Evolutionary conservation across 2,888 invertebrate species (phyloP).

Genomic region (Chorisops tibialis): DNA sequence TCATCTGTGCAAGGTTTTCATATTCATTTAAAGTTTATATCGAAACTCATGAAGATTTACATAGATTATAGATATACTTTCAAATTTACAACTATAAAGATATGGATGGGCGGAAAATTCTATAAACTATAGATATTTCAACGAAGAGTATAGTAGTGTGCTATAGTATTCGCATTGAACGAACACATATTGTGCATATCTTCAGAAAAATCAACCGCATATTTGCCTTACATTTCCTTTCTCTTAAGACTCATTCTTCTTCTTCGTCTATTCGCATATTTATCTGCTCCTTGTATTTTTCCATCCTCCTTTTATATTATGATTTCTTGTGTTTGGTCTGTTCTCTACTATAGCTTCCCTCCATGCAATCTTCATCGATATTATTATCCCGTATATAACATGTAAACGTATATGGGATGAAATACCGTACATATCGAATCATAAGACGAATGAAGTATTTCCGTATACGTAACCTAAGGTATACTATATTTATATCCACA

Average conservation of each 20-base stretch:
- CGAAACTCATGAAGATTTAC: too few species aligned
- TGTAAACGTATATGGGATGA: not conserved
- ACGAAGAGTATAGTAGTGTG: too few species aligned
- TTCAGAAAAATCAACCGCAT: not conserved
- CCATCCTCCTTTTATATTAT: not conserved
- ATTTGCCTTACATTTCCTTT: slow-evolving; percentile 1
- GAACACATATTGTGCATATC: not conserved
- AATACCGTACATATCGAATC: not conserved
- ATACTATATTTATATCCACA: not conserved
- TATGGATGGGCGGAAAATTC: too few species aligned
- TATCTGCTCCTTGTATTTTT: slow-evolving; percentile 1
- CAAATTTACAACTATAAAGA: too few species aligned
- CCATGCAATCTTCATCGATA: not conserved
- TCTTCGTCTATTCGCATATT: too few species aligned
- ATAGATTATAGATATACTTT: too few species aligned
- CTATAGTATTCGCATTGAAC: slow-evolving; percentile 3
- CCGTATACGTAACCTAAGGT: not conserved
- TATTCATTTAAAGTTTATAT: too few species aligned
- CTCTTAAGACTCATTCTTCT: slow-evolving; percentile 8
- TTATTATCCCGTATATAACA: too few species aligned
- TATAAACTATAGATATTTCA: too few species aligned
- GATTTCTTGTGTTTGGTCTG: slow-evolving; percentile 6
- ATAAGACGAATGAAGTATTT: slow-evolving; percentile 1
- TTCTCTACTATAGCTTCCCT: not conserved
- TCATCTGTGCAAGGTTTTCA: too few species aligned